These are phyloP conservation scores for Pipistrellus kuhlii DNA, from an alignment of 2,797 vertebrate genomes.

Conservation along the genomic window DNA sequence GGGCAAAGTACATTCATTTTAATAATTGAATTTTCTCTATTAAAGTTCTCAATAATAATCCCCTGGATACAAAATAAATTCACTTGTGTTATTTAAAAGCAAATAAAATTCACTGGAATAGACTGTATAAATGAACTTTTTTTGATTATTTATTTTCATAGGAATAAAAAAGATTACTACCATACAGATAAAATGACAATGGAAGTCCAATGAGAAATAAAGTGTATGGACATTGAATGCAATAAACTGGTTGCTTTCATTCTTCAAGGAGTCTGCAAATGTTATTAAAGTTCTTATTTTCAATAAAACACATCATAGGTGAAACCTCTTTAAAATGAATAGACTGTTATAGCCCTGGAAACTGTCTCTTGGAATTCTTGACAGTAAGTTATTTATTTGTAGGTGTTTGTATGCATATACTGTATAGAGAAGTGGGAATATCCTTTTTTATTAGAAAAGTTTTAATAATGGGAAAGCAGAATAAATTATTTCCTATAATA, in stretches of 20 bases:
- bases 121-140: constrained; percentile 43
- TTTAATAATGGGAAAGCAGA: constrained; percentile 63
- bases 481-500: constrained; percentile 56
- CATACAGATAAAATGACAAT: constrained; percentile 69
- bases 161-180: constrained; percentile 77
- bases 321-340: constrained; percentile 78
- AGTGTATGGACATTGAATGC: constrained; percentile 69
- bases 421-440: constrained; percentile 55
- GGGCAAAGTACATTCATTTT: constrained; percentile 23
- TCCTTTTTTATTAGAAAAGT: constrained; percentile 67
- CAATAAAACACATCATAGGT: constrained; percentile 80
- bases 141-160: constrained; percentile 65
- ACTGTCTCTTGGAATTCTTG: constrained; percentile 69
- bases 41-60: constrained; percentile 48
- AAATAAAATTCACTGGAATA: constrained; percentile 51
- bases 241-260: constrained; percentile 76
- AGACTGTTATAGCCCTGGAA: constrained; percentile 48
- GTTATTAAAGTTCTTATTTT: constrained; percentile 74
- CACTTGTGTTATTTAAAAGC: constrained; percentile 58
- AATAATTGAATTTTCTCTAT: constrained; percentile 27
- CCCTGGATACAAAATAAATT: constrained; percentile 17
- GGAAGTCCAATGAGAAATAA: constrained; percentile 77
- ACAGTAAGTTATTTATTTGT: constrained; percentile 42
- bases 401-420: constrained; percentile 64
- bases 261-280: constrained; percentile 69